Conservation (phyloP, 2,113 vertebrate species). For the Galeopterus variegatus region DNA sequence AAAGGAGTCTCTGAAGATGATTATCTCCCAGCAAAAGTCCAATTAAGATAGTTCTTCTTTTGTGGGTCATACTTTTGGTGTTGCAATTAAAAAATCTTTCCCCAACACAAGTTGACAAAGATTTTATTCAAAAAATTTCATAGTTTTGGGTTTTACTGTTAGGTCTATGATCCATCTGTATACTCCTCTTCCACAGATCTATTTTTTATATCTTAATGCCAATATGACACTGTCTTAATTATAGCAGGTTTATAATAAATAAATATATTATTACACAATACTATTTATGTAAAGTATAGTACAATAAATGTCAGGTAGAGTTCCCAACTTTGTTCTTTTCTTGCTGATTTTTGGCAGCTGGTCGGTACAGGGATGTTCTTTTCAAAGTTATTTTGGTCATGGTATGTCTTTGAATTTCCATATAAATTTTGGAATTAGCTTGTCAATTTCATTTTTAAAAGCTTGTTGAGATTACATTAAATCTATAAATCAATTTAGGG, state of each 20-base stretch:
- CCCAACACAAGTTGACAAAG: not conserved
- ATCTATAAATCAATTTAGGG: not conserved
- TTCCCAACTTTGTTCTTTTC: not conserved
- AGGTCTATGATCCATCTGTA: not conserved
- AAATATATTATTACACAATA: no score
- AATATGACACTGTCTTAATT: not conserved
- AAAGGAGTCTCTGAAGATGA: not conserved
- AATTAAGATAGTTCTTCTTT: conserved; percentile 2
- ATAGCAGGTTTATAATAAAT: no score
- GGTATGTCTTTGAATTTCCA: not conserved
- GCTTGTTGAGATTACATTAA: not conserved
- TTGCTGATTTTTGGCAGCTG: no score
- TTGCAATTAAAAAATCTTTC: not conserved
- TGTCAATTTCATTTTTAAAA: no score
- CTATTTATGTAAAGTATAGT: no score
- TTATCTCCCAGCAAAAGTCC: not conserved
- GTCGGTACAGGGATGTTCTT: not conserved
- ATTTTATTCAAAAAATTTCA: not conserved
- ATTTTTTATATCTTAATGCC: not conserved
- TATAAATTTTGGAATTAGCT: not conserved
- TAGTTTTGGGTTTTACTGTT: not conserved
- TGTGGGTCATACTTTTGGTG: not conserved
- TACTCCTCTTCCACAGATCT: not conserved
- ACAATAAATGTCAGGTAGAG: not conserved
- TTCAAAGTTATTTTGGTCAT: not conserved